Percentiles rank a stretch among this genome's conserved stretches.
Conservation (phyloP, 2,888 invertebrate genomes). For the Athalia rosae region DNA sequence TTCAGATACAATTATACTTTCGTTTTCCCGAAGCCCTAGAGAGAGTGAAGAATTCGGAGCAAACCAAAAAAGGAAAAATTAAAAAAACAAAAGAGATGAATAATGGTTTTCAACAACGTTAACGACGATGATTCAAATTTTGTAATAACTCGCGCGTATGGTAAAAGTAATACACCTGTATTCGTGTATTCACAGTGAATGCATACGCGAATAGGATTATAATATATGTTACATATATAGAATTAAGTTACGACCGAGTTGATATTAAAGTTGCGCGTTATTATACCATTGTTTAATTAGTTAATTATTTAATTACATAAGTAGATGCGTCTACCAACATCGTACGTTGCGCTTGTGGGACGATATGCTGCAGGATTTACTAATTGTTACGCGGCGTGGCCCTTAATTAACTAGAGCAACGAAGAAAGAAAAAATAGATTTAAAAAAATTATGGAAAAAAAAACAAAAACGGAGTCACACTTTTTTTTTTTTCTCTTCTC, state of each 20-base stretch:
- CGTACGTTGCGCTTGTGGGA: neutral
- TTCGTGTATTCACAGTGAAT: no score
- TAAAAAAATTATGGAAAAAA: neutral
- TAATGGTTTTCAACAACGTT: no score
- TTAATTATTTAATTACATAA: constrained; percentile 47
- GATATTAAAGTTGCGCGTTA: constrained; percentile 32
- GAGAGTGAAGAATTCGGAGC: no score
- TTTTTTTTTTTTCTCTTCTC: constrained; percentile 5
- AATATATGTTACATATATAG: neutral
- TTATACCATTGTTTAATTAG: constrained; percentile 43
- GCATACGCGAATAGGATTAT: no score
- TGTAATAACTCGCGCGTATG: no score
- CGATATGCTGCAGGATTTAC: constrained; percentile 23
- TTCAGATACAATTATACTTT: no score
- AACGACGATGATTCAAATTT: no score
- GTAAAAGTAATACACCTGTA: no score
- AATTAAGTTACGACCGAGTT: constrained; percentile 31
- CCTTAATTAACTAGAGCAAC: constrained; percentile 40
- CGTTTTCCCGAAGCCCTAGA: neutral
- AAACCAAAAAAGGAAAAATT: no score
- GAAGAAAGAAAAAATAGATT: neutral
- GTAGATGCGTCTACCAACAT: constrained; percentile 21
- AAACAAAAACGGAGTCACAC: neutral
- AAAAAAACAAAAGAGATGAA: no score
- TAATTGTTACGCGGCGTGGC: constrained; percentile 31